Base-by-base conservation (phyloP, 2,888 invertebrate species). In the Agrochola circellaris region DNA sequence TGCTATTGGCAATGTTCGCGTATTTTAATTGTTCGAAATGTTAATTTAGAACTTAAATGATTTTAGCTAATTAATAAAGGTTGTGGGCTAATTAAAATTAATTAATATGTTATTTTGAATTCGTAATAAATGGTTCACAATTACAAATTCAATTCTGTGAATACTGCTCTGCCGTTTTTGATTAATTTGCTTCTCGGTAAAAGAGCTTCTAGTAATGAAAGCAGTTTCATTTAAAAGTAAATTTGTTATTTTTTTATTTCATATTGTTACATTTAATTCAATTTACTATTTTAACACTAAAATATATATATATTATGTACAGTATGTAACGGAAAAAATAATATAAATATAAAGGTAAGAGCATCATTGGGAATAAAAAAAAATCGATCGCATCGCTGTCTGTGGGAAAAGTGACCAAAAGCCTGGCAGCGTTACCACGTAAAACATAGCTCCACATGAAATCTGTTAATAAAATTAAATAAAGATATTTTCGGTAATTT, bases 31-130 rank as follows among this genome's bases (percentile, higher is more conserved):
- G 48, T 81, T 77, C 34, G 30, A 77, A 78, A 69, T 66, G 42
- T 61, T 61, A 67, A 65, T 62, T 72, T 68, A 34, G 62, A 60
- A 48, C 34, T 54, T 42, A 61, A 81, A 81, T 84, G 6, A 62
- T 76, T 69, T 84, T 67, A 71, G 61, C 23, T 69, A 62, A 83
- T 75, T 75, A 72, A 61, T 75, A 30, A 64, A 72, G 26, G 15
- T 68, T 34, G 56, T 66, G 45, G 15, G 38, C 30, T 77, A 61
- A 81, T 77, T 84, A 71, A 15, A 72, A 72, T 72, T 77, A 72
- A 74, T 84, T 73, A 60, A n/a, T 61, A 54, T n/a, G 48, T 69
- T 51, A 23, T 61, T 65, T 56, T 65, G 56, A 68, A n/a, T 61
- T 61, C 17, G 51, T 68, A 60, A 70, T 58, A 51, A 51, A 45